phyloP scores from a whole-genome alignment of 1,140 invertebrate genomes.

The Mycetomoellerius zeteki region DNA sequence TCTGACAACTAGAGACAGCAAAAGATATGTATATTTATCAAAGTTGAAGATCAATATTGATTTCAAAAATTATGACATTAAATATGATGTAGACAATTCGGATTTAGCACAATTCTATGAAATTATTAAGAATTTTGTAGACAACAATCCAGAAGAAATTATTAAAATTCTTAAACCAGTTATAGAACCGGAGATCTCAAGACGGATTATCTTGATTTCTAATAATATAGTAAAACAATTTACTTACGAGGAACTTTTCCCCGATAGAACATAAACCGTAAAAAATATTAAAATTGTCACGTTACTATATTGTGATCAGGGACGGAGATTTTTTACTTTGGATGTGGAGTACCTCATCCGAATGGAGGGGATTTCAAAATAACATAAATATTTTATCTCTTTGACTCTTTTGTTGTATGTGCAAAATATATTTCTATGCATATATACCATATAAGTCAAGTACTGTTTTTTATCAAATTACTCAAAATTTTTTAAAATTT shows the following conservation, averaged over 20 bases:
- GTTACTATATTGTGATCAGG: no score
- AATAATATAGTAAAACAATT: conserved; percentile 82
- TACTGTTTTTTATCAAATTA: no score
- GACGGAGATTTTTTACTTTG: no score
- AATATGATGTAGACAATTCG: conserved; percentile 65
- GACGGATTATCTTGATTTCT: conserved; percentile 68
- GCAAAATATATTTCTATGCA: no score
- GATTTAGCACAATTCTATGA: conserved; percentile 67
- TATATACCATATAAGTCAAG: no score
- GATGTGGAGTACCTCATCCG: no score
- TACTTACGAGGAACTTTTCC: conserved; percentile 82
- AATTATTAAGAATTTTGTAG: conserved; percentile 40
- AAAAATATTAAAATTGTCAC: no score
- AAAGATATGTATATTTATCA: conserved; percentile 72
- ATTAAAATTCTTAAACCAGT: conserved; percentile 75
- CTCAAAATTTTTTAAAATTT: no score
- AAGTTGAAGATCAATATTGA: conserved; percentile 77
- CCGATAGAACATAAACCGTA: conserved; percentile 77
- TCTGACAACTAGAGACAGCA: conserved; percentile 51
- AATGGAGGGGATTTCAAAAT: no score
- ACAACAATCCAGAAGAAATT: conserved; percentile 75
- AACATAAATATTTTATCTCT: no score
- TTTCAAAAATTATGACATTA: conserved; percentile 72
- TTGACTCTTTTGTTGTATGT: no score
- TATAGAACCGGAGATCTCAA: conserved; percentile 79